Conservation (phyloP, 2,797 vertebrate species). For the Salarias fasciatus region DNA sequence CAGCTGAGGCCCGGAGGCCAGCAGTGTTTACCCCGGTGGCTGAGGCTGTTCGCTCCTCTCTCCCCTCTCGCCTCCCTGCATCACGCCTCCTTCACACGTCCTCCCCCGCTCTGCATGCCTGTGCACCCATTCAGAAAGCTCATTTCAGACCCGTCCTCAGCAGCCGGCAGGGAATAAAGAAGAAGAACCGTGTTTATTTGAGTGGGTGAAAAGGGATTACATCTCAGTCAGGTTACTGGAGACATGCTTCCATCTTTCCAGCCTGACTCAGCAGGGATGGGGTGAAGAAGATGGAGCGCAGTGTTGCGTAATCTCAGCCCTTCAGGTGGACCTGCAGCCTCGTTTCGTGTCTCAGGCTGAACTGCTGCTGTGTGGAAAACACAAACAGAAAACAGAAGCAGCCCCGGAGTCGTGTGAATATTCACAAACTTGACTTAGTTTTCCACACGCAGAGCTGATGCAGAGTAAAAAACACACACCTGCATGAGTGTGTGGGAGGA, state of each 20-base stretch:
- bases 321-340: conserved; percentile 34
- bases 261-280: conserved; percentile 26
- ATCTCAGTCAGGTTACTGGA: conserved; percentile 35
- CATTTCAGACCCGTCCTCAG: conserved; percentile 24
- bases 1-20: no score
- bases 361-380: conserved; percentile 46
- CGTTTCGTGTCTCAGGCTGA: conserved; percentile 41
- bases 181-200: conserved; percentile 53
- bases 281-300: conserved; percentile 46
- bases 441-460: neutral
- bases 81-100: conserved; percentile 53
- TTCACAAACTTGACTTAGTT: conserved; percentile 6
- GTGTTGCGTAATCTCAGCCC: conserved; percentile 45
- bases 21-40: conserved; percentile 68
- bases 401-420: neutral
- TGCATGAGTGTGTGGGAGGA: conserved; percentile 18
- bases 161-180: conserved; percentile 40
- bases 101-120: conserved; percentile 45
- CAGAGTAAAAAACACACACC: conserved; percentile 3
- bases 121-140: conserved; percentile 67
- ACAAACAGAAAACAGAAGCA: conserved; percentile 28
- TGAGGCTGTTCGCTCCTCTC: conserved; percentile 36
- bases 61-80: conserved; percentile 35
- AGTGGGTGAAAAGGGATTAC: conserved; percentile 58
- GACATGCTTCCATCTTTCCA: conserved; percentile 14